Base-by-base conservation (phyloP, 2,888 invertebrate genomes). In the Arrhopalites spinosus region DNA sequence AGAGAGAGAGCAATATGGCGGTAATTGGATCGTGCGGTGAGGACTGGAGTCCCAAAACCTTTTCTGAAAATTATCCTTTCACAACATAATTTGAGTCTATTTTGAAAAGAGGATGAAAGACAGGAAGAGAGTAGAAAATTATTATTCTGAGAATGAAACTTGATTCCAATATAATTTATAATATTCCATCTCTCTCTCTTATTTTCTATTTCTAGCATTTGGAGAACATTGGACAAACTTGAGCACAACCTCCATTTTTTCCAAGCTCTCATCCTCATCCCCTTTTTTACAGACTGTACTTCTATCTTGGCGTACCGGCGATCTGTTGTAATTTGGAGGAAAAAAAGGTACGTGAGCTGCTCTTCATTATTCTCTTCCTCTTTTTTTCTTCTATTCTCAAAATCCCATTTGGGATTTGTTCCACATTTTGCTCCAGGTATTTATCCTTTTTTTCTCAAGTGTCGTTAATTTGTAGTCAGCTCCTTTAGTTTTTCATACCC, bases 111-210 rank as follows among this genome's bases (percentile, higher is more conserved):
- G 66, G 66, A 66, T 17, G 43, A 20, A n/a, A 30, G 64, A 61
- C 20, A 66, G 20, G 8, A 43, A 43, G 23, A 20, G 47, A 47
- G 45, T 45, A 23, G 29, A 53, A 69, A 53, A 69, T 69, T 69
- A 69, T 53, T 69, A 50, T 69, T 53, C 69, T 29, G 27, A 7
- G 68, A 68, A 68, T 50, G 69, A 25, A 66, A 66, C 20, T n/a
- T 23, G 43, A 36, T 43, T 43, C 43, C 20, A 15, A n/a, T n/a
- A 17, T 50, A 50, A 50, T 50, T 15, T 50, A 50, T n/a, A 15
- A n/a, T n/a, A 50, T 50, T 50, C 17, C 17, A n/a, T 50, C n/a
- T 50, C n/a, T 15, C n/a, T 50, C 50, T n/a, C 50, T 50, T 15
- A 2, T 3, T 50, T 15, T 50, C 17, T 50, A 50, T 50, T 50